Conservation (phyloP, 2,113 vertebrate genomes). For the Neolamprologus modestus region DNA sequence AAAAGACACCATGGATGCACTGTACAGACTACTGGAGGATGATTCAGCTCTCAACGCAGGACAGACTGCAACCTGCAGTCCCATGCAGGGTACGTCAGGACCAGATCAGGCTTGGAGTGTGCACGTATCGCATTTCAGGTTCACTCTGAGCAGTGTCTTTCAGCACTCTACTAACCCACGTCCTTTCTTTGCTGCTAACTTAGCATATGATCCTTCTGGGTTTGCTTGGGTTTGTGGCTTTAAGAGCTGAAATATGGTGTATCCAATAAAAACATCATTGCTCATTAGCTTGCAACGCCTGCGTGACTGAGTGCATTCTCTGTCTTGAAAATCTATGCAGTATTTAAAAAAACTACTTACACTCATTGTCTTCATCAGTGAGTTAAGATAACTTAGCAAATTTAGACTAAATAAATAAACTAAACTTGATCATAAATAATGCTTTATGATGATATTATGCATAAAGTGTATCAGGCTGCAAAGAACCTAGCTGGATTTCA, state of each 20-base stretch:
- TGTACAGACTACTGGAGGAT: slow-evolving; percentile 68
- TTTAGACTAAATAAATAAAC: background rate
- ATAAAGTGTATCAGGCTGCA: background rate
- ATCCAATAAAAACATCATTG: background rate
- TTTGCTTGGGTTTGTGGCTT: background rate
- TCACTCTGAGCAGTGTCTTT: background rate
- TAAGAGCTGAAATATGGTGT: background rate
- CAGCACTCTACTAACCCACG: background rate
- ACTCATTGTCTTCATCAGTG: background rate
- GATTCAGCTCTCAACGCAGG: slow-evolving; percentile 61
- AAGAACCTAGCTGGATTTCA: background rate
- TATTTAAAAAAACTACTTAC: background rate
- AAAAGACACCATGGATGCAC: slow-evolving; percentile 15
- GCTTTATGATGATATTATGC: background rate
- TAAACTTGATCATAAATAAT: background rate
- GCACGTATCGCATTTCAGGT: background rate
- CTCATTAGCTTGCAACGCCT: background rate
- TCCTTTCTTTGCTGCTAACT: slow-evolving; percentile 9
- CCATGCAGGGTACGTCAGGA: slow-evolving; percentile 57
- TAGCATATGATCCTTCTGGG: background rate
- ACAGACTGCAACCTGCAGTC: slow-evolving; percentile 54
- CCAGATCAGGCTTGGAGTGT: background rate
- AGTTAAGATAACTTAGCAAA: background rate
- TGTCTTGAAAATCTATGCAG: background rate
- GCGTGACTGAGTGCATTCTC: background rate